Evolutionary conservation across 2,888 invertebrate genomes (phyloP).

Genomic region (Clivina fossor): DNA sequence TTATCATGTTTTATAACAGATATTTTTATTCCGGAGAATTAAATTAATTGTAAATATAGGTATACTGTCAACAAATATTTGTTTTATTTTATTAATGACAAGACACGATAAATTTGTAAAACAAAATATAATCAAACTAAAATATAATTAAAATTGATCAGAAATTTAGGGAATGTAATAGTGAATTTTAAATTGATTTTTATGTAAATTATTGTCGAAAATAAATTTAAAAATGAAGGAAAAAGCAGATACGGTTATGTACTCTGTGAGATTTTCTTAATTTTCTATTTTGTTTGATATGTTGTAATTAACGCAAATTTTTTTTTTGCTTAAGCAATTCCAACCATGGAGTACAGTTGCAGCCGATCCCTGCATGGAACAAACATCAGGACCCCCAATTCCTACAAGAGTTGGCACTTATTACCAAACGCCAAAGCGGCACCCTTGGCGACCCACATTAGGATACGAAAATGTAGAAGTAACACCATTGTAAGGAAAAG

Average conservation of each 20-base stretch:
- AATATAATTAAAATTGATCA: no score
- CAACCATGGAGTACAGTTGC: constrained; percentile 64
- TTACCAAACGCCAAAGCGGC: constrained; percentile 71
- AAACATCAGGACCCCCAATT: constrained; percentile 61
- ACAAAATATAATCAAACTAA: no score
- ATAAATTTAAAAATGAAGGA: constrained; percentile 15
- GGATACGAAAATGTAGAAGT: constrained; percentile 78
- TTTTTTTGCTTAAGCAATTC: constrained; percentile 62
- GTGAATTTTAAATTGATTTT: no score
- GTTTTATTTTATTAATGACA: no score
- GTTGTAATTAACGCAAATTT: constrained; percentile 19
- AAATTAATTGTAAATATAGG: no score
- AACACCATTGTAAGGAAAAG: constrained; percentile 65
- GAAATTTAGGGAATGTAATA: no score
- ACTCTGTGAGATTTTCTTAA: constrained; percentile 47
- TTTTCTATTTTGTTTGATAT: neutral
- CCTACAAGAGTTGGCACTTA: constrained; percentile 69
- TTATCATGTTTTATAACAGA: no score
- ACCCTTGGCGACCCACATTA: constrained; percentile 78
- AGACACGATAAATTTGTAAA: no score
- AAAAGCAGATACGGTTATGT: constrained; percentile 48
- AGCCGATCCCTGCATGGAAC: constrained; percentile 66
- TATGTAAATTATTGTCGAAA: constrained; percentile 30
- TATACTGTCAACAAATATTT: no score
- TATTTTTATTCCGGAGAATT: no score